A percentile compares a stretch with the other conserved stretches of the same genome.
Evolutionary conservation across 2,113 vertebrate species (phyloP).

Genomic region (Pygoscelis adeliae): DNA sequence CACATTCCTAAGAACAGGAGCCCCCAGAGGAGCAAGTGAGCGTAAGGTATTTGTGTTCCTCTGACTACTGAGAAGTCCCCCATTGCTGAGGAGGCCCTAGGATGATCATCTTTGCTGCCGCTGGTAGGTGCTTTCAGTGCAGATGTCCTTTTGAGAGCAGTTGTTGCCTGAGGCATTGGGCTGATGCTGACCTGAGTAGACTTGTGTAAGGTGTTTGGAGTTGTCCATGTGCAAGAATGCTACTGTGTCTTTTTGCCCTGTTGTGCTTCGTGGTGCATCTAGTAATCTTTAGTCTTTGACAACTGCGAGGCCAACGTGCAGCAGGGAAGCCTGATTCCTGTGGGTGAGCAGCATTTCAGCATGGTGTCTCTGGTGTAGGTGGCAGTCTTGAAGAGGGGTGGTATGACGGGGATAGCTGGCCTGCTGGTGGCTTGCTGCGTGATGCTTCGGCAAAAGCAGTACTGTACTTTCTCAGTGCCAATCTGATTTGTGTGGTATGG

Average conservation of each 20-base stretch:
- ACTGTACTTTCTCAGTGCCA: neutral
- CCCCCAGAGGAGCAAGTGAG: neutral
- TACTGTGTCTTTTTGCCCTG: neutral
- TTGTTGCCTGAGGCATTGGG: neutral
- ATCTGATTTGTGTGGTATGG: neutral
- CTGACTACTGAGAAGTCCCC: neutral
- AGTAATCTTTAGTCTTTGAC: neutral
- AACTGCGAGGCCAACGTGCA: neutral
- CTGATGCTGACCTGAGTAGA: neutral
- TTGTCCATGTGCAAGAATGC: neutral
- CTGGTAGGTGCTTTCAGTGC: neutral
- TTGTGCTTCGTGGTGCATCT: neutral
- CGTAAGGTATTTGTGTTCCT: neutral
- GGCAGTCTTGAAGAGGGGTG: neutral
- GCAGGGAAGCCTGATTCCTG: neutral
- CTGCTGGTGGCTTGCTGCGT: neutral
- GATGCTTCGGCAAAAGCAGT: neutral
- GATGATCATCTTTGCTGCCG: neutral
- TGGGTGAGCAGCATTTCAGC: neutral
- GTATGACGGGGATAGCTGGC: neutral
- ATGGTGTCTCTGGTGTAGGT: neutral
- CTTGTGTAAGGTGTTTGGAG: neutral
- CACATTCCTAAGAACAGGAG: neutral
- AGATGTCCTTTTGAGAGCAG: neutral
- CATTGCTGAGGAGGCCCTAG: too few relatives aligned